A percentile compares a stretch with the other conserved stretches of the same genome.
Evolutionary conservation across 2,888 invertebrate genomes (phyloP).

Genomic region (Podabrus alpinus): DNA sequence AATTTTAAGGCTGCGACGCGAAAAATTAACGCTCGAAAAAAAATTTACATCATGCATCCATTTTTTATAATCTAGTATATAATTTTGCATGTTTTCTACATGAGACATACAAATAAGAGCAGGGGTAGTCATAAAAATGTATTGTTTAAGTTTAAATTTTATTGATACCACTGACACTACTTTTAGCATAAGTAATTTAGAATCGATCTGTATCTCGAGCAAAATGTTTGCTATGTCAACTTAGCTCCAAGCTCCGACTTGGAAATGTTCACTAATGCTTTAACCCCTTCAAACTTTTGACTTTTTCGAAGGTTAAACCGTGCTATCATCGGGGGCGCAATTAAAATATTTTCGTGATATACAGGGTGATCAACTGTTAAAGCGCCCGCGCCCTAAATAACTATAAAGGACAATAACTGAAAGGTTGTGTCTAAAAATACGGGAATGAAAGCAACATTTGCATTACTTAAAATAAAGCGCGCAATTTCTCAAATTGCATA

Average conservation of each 20-base stretch:
- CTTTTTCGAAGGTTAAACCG: neutral
- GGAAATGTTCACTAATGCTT: neutral
- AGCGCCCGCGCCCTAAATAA: too few species aligned
- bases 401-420: too few species aligned
- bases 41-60: too few species aligned
- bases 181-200: neutral
- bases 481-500: neutral
- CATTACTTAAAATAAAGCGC: neutral
- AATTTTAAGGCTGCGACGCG: too few species aligned
- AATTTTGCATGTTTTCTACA: too few species aligned
- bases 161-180: neutral
- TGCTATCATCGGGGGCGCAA: too few species aligned
- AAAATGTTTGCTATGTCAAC: neutral
- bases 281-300: neutral
- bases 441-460: neutral
- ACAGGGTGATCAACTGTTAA: too few species aligned
- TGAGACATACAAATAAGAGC: neutral
- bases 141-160: neutral
- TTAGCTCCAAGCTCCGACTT: neutral
- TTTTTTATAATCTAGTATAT: too few species aligned
- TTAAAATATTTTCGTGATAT: too few species aligned
- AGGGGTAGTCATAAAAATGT: neutral
- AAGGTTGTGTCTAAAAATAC: neutral
- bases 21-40: too few species aligned
- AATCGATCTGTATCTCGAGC: neutral